Evolutionary conservation across 2,113 vertebrate genomes (phyloP).

Genomic region (Apteryx mantelli): DNA sequence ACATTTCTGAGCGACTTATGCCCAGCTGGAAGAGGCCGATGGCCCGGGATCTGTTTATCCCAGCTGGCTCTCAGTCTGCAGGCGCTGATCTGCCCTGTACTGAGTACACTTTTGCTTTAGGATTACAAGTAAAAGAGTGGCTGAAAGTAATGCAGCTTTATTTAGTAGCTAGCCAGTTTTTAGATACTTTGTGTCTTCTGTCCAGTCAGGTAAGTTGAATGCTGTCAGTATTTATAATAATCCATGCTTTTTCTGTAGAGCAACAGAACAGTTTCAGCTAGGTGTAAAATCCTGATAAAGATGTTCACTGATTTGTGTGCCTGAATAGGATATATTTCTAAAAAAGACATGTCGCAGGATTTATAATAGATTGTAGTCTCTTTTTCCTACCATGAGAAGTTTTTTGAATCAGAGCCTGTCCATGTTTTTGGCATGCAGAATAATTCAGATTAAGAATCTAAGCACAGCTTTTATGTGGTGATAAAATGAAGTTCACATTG

Average conservation of each 20-base stretch:
- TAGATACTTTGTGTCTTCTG: slow-evolving; percentile 16
- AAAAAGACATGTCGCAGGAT: neutral
- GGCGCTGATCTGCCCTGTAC: neutral
- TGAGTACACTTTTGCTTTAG: slow-evolving; percentile 21
- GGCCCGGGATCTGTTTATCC: neutral
- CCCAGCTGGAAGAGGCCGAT: neutral
- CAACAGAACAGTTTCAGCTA: neutral
- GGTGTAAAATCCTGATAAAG: neutral
- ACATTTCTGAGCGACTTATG: neutral
- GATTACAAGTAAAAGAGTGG: neutral
- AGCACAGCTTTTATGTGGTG: neutral
- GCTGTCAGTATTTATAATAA: neutral
- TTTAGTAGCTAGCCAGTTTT: slow-evolving; percentile 31
- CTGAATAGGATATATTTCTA: neutral
- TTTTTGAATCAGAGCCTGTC: neutral
- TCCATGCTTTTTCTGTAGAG: neutral
- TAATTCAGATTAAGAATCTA: neutral
- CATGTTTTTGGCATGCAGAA: neutral
- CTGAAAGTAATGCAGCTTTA: neutral
- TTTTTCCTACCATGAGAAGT: neutral
- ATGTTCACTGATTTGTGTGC: neutral
- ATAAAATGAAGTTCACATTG: neutral
- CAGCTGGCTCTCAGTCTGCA: neutral
- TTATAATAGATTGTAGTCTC: neutral
- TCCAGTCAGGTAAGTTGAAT: slow-evolving; percentile 35